Evolutionary conservation across 2,113 vertebrate genomes (phyloP).

Genomic region (Eptesicus fuscus): DNA sequence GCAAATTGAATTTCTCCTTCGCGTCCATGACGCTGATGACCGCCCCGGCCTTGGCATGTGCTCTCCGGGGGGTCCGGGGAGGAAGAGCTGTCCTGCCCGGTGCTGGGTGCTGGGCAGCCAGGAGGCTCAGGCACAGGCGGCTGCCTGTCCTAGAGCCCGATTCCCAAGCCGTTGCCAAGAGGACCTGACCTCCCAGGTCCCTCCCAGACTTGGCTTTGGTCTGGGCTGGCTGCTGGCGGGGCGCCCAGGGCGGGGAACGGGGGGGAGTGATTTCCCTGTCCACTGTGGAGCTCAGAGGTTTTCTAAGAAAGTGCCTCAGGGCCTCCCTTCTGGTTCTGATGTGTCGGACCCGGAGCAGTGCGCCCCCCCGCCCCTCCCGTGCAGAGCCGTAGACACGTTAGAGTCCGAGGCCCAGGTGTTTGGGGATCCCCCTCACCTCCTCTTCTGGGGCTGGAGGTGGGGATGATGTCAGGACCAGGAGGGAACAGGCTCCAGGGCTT

Average conservation of each 20-base stretch:
- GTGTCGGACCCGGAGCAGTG: background rate
- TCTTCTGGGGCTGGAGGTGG: background rate
- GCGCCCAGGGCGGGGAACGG: fast-evolving
- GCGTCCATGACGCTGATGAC: background rate
- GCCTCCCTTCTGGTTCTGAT: background rate
- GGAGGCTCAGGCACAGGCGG: background rate
- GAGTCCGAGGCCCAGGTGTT: background rate
- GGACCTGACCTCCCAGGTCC: background rate
- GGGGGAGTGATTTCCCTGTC: background rate
- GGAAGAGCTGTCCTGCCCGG: background rate
- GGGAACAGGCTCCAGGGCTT: fast-evolving
- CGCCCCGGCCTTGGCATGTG: background rate
- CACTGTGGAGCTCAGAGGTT: background rate
- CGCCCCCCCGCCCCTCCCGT: too few relatives aligned
- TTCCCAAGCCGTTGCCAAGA: background rate
- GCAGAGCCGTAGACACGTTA: background rate
- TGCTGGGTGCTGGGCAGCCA: background rate
- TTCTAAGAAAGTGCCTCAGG: background rate
- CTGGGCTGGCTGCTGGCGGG: background rate
- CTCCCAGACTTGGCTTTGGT: background rate
- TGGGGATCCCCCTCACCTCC: background rate
- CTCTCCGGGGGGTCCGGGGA: background rate
- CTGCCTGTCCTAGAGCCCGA: background rate
- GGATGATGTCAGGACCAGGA: background rate
- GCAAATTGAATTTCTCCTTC: background rate